Percentiles rank a stretch among this genome's conserved stretches.
These are phyloP conservation scores for Ophioninae sp. DNA, from an alignment of 2,888 invertebrate genomes.

Conservation along the genomic window DNA sequence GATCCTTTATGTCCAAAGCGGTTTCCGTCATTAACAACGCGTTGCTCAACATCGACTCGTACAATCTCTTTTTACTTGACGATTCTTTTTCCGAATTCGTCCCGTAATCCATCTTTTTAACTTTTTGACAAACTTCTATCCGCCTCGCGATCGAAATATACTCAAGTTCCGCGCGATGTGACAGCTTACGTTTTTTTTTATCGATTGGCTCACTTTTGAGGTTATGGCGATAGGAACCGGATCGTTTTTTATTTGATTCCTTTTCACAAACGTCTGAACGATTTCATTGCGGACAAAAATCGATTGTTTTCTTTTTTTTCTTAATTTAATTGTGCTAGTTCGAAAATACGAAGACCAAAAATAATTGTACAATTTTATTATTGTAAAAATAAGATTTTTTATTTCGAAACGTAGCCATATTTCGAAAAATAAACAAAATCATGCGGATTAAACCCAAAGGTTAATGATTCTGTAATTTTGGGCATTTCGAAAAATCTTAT, in stretches of 20 bases:
- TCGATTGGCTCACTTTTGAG: background rate
- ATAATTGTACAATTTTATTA: too few relatives aligned
- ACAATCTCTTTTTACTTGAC: constrained; percentile 42
- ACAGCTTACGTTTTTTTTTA: background rate
- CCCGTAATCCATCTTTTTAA: constrained; percentile 18
- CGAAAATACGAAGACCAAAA: too few relatives aligned
- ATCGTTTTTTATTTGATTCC: background rate
- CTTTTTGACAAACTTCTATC: background rate
- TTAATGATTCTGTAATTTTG: too few relatives aligned
- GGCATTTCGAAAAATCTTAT: too few relatives aligned
- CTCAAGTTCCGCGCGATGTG: background rate
- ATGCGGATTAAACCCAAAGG: too few relatives aligned
- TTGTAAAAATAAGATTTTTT: too few relatives aligned
- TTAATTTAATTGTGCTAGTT: too few relatives aligned
- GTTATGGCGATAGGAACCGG: background rate
- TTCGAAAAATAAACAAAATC: too few relatives aligned
- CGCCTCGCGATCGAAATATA: background rate
- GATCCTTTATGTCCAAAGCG: constrained; percentile 80
- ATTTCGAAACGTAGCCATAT: too few relatives aligned
- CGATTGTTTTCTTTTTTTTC: too few relatives aligned
- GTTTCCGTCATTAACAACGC: constrained; percentile 79
- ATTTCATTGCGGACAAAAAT: too few relatives aligned
- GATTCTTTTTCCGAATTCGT: constrained; percentile 6
- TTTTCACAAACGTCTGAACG: too few relatives aligned
- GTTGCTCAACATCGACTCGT: constrained; percentile 77